Percentiles rank a stretch among this genome's conserved stretches.
Evolutionary conservation across 2,113 vertebrate species (phyloP).

Genomic region (Speoplatyrhinus poulsoni): DNA sequence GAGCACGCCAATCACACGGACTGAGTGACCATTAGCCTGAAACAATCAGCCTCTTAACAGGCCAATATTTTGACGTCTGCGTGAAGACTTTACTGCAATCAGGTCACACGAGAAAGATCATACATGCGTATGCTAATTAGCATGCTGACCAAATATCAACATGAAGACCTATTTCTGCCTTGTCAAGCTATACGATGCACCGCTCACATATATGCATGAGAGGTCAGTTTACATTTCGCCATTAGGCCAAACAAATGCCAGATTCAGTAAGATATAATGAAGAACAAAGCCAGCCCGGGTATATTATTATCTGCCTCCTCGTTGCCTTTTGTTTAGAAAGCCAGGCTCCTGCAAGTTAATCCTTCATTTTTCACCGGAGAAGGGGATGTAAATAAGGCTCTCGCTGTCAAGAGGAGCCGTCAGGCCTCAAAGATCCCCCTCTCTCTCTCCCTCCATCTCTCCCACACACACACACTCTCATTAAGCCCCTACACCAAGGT

Average conservation of each 20-base stretch:
- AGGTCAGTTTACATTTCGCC: slow-evolving; percentile 46
- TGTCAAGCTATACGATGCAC: slow-evolving; percentile 20
- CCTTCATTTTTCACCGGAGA: slow-evolving; percentile 66
- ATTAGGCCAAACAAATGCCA: slow-evolving; percentile 2
- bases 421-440: slow-evolving; percentile 56
- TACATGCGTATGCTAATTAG: slow-evolving; percentile 61
- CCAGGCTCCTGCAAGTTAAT: slow-evolving; percentile 66
- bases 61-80: slow-evolving; percentile 73
- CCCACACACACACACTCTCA: slow-evolving; percentile 31
- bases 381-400: slow-evolving; percentile 60
- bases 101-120: slow-evolving; percentile 68
- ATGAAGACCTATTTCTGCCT: slow-evolving; percentile 60
- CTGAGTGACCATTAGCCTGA: slow-evolving; percentile 79
- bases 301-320: slow-evolving; percentile 30
- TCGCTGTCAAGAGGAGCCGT: slow-evolving; percentile 61
- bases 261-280: slow-evolving; percentile 22
- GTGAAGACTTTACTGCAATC: slow-evolving; percentile 59
- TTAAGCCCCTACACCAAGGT: slow-evolving; percentile 58
- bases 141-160: slow-evolving; percentile 61
- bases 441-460: too few species aligned
- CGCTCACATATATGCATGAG: slow-evolving; percentile 36
- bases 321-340: slow-evolving; percentile 51
- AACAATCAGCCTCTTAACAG: slow-evolving; percentile 76
- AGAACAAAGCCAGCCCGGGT: slow-evolving; percentile 27
- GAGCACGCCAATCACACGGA: slow-evolving; percentile 71